Evolutionary conservation across 1,140 invertebrate species (phyloP), one percentile per base, ranked within the genome.

Genomic region (Triops cancriformis): DNA sequence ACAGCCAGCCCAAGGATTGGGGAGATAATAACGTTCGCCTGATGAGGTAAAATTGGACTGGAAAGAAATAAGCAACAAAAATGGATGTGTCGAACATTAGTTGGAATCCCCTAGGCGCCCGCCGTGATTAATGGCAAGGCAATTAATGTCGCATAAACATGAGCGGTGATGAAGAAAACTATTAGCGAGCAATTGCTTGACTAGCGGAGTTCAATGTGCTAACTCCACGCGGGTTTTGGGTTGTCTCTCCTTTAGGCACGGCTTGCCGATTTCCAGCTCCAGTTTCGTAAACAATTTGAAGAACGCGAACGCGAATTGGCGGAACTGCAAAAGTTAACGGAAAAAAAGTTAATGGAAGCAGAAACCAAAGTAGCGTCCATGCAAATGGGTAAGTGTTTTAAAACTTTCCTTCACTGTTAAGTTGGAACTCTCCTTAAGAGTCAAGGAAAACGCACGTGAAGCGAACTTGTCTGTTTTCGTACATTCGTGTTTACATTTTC

Each of bases 251-350:
- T 81, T 64, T 81, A 86, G 84, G 80, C 82, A n/a, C 81, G 84
- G 75, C 80, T 83, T 10, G 84, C 84, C 81, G 85, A 86, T 76
- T 85, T 86, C 80, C 85, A 86, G 78, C 81, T 83, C 74, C 85
- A 86, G 80, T 81, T 86, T 2, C 82, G 84, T 77, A 81, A 83
- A 79, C 77, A 80, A 26, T 86, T 85, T 80, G 82, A 82, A 26
- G 85, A 86, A 41, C 86, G 85, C 77, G 85, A 86, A 80, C 81
- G 83, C 73, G 83, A 85, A 45, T 81, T 84, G 28, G 82, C 85
- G 75, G 84, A 86, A 64, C 83, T 82, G 31, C 85, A 86, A 79
- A 79, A 84, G 64, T 79, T 81, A 27, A 82, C 85, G 26, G 84
- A 83, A 23, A 83, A 82, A 75, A 85, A 85, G 81, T 82, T 86